Base-by-base conservation (phyloP, 2,113 vertebrate species). In the Aviceda subcristata region DNA sequence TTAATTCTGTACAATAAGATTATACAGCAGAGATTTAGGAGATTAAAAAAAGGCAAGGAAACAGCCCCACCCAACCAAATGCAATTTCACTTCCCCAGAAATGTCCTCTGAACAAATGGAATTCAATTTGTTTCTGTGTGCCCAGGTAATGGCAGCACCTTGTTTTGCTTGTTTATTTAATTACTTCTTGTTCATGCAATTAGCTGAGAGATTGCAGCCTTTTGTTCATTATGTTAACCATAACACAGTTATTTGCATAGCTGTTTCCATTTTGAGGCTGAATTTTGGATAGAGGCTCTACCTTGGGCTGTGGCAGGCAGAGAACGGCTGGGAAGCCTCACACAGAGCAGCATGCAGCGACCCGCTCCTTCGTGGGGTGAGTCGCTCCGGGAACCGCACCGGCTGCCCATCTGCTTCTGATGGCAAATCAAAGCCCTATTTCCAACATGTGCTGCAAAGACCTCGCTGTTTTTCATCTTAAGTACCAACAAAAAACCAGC, bases 171-270 rank as follows among this genome's bases (percentile, higher is more conserved):
- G 75, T 79, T 94, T 94, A 91, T 86, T 94, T 89, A 92, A 97
- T 97, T 91, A 93, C 90, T 84, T 24, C 92, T 91, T 89, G 51
- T 89, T 94, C 94, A 94, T 76, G 64, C 68, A 91, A 90, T 96
- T 91, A 95, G 46, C 46, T n/a, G 79, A 59, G 71, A 85, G 84
- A 78, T 36, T 75, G 85, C 50, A 91, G 95, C 39, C 60, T 92
- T 95, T 94, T 63, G 53, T 84, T 94, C 72, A 77, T 89, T 73
- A 62, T 2, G n/a, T 69, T 78, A 59, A 63, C 48, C 26, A n/a
- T 64, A 87, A 93, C 80, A 71, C 10, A 51, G 68, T 88, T 94
- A 88, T 88, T 96, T 96, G 93, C 95, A 95, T 71, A 92, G 86
- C 62, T 64, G 69, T 81, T 94, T 74, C 78, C 71, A 85, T 48